A percentile compares a stretch with the other conserved stretches of the same genome.
These are phyloP conservation scores for Epicampocera succincta DNA, from an alignment of 2,888 invertebrate genomes.

Conservation along the genomic window DNA sequence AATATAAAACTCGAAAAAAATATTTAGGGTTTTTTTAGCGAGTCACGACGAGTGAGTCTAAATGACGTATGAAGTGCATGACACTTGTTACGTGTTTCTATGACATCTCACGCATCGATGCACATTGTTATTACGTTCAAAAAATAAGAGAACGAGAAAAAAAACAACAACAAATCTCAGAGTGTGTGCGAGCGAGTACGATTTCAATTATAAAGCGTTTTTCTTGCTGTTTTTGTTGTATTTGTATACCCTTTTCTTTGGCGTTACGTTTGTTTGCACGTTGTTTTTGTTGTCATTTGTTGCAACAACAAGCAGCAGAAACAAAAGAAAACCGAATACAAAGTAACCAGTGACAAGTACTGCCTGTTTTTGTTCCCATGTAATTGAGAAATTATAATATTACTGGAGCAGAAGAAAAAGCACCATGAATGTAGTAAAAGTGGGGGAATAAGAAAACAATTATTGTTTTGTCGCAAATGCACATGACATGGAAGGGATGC, in stretches of 20 bases:
- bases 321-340: neutral
- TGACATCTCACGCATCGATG: conserved; percentile 70
- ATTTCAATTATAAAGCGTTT: conserved; percentile 49
- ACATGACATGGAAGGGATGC: too few relatives aligned
- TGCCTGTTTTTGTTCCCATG: conserved; percentile 17
- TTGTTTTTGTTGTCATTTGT: neutral
- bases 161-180: conserved; percentile 22
- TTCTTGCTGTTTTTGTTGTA: conserved; percentile 28
- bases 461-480: too few relatives aligned
- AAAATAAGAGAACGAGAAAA: conserved; percentile 28
- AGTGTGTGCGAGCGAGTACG: conserved; percentile 25
- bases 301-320: neutral
- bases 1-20: conserved; percentile 12
- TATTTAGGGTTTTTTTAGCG: conserved; percentile 44
- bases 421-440: too few relatives aligned
- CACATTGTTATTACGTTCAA: conserved; percentile 61
- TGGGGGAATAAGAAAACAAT: too few relatives aligned
- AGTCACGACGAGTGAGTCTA: conserved; percentile 57
- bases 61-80: conserved; percentile 71
- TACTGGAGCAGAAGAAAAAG: too few relatives aligned
- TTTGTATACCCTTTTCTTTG: neutral
- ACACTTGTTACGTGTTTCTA: conserved; percentile 72
- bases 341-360: neutral
- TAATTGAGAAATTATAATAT: conserved; percentile 36
- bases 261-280: neutral